Base-by-base conservation (phyloP, 2,113 vertebrate species). In the Pithys albifrons region DNA sequence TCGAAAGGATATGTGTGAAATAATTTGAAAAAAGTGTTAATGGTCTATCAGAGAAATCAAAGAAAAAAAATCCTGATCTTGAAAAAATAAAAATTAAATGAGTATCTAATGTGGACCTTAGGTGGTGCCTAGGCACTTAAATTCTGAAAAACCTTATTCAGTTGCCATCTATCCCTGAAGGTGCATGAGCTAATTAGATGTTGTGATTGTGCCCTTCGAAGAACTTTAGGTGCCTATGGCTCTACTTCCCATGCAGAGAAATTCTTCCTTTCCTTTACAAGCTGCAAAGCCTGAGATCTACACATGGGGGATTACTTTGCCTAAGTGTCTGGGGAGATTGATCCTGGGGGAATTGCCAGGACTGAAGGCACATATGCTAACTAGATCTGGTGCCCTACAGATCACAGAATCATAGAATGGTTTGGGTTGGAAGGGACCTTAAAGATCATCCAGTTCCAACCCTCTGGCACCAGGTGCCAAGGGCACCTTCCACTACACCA, bases 1-100 rank as follows among this genome's bases (percentile, higher is more conserved):
- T 91, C 11, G 41, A 95, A 91, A 94, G 28, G 75, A 91, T 96
- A 95, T 69, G 81, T 95, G 84, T 95, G 80, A 96, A 95, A 96
- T 92, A 22, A 94, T 71, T 95, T 88, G 81, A 80, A 95, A 96
- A 94, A 93, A 95, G 84, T 95, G 91, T 88, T 94, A 96, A 91
- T 85, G 87, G 78, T 92, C 89, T 91, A 93, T 85, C 91, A 93
- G 81, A 94, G 54, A 71, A 91, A 96, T 78, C 33, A 75, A 75
- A 89, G 70, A 77, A 86, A 86, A 37, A 45, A 69, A n/a, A 43
- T 70, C 20, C 41, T 79, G 71, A 85, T 70, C 72, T 85, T 29
- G 72, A 76, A 55, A 90, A 91, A 57, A 3, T 3, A 35, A 45
- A 86, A 90, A 91, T 66, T 70, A 74, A 74, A 75, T 70, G 37